Conservation (phyloP, 2,113 vertebrate genomes). For the Lagopus muta region DNA sequence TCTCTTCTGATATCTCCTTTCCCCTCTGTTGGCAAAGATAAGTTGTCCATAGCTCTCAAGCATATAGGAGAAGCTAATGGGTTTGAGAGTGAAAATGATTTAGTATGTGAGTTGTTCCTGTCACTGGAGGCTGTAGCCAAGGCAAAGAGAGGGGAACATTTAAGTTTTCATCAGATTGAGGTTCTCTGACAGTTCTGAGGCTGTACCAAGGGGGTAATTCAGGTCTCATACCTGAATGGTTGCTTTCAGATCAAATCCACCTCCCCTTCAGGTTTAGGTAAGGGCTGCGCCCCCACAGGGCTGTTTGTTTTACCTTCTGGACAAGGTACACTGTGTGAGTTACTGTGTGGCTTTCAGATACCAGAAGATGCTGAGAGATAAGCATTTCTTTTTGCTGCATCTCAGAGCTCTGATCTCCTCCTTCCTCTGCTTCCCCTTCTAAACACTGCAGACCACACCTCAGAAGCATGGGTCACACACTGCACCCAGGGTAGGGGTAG, state of each 20-base stretch:
- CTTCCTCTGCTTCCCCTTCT: not conserved
- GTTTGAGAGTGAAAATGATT: not conserved
- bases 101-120: fast-evolving
- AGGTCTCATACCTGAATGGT: fast-evolving
- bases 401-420: not conserved
- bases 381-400: not conserved
- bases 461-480: not conserved
- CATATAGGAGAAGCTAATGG: not conserved
- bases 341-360: not conserved
- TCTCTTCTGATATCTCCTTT: not conserved
- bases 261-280: not conserved
- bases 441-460: not conserved
- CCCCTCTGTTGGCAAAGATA: not conserved
- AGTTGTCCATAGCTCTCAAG: fast-evolving
- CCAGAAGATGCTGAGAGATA: slow-evolving; percentile 41
- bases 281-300: not conserved
- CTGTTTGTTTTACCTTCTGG: not conserved
- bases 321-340: not conserved
- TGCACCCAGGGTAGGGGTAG: fast-evolving
- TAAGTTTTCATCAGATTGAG: not conserved
- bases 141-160: not conserved
- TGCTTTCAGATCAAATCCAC: not conserved
- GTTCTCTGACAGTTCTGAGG: not conserved
- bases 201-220: not conserved
- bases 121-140: not conserved